Base-by-base conservation (phyloP, 2,113 vertebrate species). In the Calypte anna region DNA sequence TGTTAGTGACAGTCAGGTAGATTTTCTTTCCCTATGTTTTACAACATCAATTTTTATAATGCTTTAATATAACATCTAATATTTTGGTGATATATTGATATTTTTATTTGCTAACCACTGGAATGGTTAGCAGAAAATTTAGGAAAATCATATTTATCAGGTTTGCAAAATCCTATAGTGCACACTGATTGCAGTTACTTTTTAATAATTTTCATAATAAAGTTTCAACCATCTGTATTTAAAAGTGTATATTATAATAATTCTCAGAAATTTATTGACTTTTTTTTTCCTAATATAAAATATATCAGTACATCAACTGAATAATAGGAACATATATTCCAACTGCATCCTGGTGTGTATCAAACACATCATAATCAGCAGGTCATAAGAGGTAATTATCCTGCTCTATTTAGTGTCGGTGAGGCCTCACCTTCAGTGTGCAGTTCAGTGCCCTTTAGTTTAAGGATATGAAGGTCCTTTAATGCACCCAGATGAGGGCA, bases 401-500 rank as follows among this genome's bases (percentile, higher is more conserved):
- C 18, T 14, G 8, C 51, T 53, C 13, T 53, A 53, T 53, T 53
- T 12, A 53, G 24, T 14, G 14, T 53, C 27, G 51, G 51, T 53
- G 13, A 27, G 25, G 51, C 24, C 51, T 53, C 24, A 53, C 25
- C 51, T 53, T 13, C 6, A 53, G 51, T 53, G 24, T 53, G 51
- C 51, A 53, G 25, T 27, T 25, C 24, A 27, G 51, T 24, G 24
- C 24, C 24, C 24, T 24, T 14, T 12, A 53, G 27, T 27, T 53
- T 53, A 31, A 53, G 17, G 17, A 12, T 46, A 6, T 54, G 9
- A 33, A 79, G 14, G 40, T n/a, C 3, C 22, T 62, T 4, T 4
- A 38, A 27, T 22, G 7, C 1, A 1, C n/a, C 27, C 19, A 48
- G 9, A n/a, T 12, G 6, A 79, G 6, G 3, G 4, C 4, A 64